Percentiles rank a stretch among this genome's conserved stretches.
Conservation (phyloP, 2,888 invertebrate species). For the Sarcophaga carnaria region DNA sequence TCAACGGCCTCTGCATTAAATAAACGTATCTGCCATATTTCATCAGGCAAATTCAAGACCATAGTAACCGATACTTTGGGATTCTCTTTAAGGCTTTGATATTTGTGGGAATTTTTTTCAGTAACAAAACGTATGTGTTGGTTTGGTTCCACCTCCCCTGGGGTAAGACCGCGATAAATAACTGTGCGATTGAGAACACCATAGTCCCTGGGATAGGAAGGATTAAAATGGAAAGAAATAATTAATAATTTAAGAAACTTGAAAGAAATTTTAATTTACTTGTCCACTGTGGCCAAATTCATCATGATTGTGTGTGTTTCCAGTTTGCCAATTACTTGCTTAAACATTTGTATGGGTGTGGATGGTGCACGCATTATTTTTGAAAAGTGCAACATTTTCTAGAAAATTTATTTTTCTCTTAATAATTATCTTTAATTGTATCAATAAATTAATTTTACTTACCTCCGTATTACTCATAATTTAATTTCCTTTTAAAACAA, state of each 20-base stretch:
- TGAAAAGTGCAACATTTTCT: conserved; percentile 71
- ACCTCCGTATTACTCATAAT: not conserved
- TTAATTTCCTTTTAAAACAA: not conserved
- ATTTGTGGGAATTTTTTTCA: conserved; percentile 77
- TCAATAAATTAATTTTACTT: not conserved
- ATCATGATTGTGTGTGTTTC: conserved; percentile 70
- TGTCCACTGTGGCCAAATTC: conserved; percentile 79
- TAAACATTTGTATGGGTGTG: conserved; percentile 75
- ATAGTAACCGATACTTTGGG: conserved; percentile 75
- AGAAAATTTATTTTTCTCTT: not conserved
- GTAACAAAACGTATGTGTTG: conserved; percentile 75
- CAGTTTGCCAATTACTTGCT: conserved; percentile 70
- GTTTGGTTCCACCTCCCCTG: too few species aligned
- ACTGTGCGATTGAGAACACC: conserved; percentile 78
- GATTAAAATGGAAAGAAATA: conserved; percentile 11
- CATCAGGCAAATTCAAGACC: conserved; percentile 66
- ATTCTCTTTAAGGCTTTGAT: conserved; percentile 75
- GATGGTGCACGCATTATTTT: conserved; percentile 72
- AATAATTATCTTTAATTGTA: not conserved
- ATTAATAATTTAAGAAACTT: not conserved
- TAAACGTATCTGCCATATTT: conserved; percentile 76
- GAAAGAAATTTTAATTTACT: conserved; percentile 62
- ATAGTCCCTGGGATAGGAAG: conserved; percentile 72
- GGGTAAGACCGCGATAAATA: conserved; percentile 76
- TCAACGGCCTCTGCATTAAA: conserved; percentile 77